Evolutionary conservation across 2,888 invertebrate genomes (phyloP), one percentile per base, ranked within the genome.

Genomic region (Colostygia pectinataria): DNA sequence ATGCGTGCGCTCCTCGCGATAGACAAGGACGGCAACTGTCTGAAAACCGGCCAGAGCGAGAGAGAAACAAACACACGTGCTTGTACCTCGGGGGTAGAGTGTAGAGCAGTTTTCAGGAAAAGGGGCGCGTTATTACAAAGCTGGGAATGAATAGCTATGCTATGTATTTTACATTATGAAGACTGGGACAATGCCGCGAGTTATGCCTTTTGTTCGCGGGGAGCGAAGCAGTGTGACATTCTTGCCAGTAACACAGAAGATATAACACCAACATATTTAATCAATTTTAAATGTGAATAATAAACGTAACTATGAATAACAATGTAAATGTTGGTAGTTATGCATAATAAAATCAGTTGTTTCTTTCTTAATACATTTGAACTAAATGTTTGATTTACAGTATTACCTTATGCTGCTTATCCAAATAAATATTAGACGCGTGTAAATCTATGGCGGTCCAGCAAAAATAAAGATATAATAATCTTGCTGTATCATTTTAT

Each of bases 1-100:
- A 80, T 89, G 88, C 89, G 89, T 86, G 86, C 84, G 89, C 85
- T 83, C 80, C 71, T 83, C 81, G 78, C 70, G 72, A 41, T 33
- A 45, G 70, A 83, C 32, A 53, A 74, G 70, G 80, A 80, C 51
- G 46, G 63, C 48, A 13, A 47, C 51, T 71, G 58, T 25, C 34
- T 9, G 44, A 36, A 34, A 36, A 38, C 2, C 13, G 1, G 69
- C 27, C 18, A 53, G 73, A 85, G 32, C 49, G 71, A 70, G 82
- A 81, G 14, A 48, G 65, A 50, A 32, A 40, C 32, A 66, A 42
- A 68, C 78, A 83, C 89, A 89, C 89, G 89, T 90, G 89, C 79
- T 85, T 73, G 60, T 63, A 64, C 72, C 66, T 70, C 63, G 68
- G 74, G 81, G 83, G 83, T 72, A 70, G 74, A 43, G 74, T 73